phyloP scores from a whole-genome alignment of 2,113 vertebrate species.

The Nestor notabilis region DNA sequence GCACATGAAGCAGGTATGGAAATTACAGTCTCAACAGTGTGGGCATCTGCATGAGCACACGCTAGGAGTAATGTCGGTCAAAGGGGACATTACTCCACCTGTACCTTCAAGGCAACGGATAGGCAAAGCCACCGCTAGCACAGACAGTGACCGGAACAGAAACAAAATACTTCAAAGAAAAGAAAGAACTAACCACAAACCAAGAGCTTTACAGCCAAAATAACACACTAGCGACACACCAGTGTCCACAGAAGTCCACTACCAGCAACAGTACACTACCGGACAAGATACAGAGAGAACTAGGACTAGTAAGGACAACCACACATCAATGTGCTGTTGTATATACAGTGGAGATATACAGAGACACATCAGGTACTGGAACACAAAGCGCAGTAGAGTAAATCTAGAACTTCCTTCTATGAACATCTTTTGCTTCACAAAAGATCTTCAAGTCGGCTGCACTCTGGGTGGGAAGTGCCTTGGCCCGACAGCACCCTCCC shows the following conservation, averaged over 20 bases:
- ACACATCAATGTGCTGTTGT: conserved; percentile 75
- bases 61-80: conserved; percentile 79
- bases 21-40: conserved; percentile 81
- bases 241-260: conserved; percentile 76
- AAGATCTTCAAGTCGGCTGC: neutral
- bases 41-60: conserved; percentile 80
- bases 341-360: conserved; percentile 73
- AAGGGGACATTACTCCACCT: conserved; percentile 81
- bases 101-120: conserved; percentile 79
- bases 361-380: conserved; percentile 70
- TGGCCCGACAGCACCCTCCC: neutral
- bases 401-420: conserved; percentile 42
- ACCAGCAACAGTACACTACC: conserved; percentile 68
- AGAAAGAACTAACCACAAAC: conserved; percentile 79
- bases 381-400: conserved; percentile 67
- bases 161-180: conserved; percentile 64
- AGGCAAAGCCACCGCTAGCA: conserved; percentile 82
- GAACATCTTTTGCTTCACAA: neutral
- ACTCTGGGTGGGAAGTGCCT: neutral
- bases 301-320: conserved; percentile 75
- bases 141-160: conserved; percentile 77
- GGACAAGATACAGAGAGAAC: conserved; percentile 75
- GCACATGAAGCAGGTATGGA: conserved; percentile 90
- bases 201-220: conserved; percentile 79
- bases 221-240: conserved; percentile 74